Percentiles rank a stretch among this genome's conserved stretches.
Conservation (phyloP, 2,888 invertebrate species). For the Callimorpha dominula region DNA sequence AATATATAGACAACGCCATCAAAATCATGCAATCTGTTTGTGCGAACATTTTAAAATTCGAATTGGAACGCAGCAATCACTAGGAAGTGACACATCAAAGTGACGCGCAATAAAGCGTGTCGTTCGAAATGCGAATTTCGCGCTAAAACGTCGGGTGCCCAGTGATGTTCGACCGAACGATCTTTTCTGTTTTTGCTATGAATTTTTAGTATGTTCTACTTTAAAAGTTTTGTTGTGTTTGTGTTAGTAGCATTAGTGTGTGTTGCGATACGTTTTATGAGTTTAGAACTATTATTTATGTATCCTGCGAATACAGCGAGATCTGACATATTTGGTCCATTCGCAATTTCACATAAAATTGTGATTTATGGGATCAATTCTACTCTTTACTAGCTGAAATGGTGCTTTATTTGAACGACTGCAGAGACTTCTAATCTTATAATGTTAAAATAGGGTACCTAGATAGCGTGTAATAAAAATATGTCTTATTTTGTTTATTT, state of each 20-base stretch:
- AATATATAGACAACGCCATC: constrained; percentile 41
- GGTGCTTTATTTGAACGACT: neutral
- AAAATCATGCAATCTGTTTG: constrained; percentile 69
- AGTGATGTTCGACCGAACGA: constrained; percentile 28
- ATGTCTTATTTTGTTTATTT: neutral
- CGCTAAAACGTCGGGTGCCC: constrained; percentile 51
- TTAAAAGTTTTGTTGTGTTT: constrained; percentile 35
- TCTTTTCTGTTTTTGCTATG: constrained; percentile 44
- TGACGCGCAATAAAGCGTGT: constrained; percentile 65
- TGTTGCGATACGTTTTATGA: constrained; percentile 11
- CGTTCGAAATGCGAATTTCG: constrained; percentile 58
- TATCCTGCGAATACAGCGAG: neutral
- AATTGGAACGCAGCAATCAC: constrained; percentile 60
- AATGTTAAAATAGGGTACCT: neutral
- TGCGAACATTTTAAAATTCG: constrained; percentile 67
- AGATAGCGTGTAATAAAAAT: neutral
- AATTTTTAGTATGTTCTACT: constrained; percentile 42
- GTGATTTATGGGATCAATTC: neutral
- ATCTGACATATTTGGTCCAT: constrained; percentile 1
- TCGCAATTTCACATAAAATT: neutral
- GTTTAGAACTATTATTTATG: neutral
- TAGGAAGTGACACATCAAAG: constrained; percentile 69
- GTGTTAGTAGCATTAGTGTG: constrained; percentile 20
- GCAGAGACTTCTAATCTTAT: neutral
- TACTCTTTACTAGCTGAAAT: neutral